These are phyloP conservation scores for Aphaenogaster rudis DNA, from an alignment of 1,140 invertebrate genomes.

Conservation along the genomic window DNA sequence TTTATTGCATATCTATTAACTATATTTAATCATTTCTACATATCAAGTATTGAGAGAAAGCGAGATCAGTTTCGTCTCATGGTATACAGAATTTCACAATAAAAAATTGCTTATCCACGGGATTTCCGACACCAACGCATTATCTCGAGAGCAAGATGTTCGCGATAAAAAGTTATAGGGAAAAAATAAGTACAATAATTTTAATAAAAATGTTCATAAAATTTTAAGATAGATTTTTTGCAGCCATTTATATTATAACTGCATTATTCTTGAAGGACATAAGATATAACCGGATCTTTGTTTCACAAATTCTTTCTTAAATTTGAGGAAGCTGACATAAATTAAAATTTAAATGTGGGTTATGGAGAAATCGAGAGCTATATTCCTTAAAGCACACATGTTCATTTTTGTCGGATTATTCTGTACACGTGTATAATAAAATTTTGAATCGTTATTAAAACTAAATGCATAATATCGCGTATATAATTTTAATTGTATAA, in stretches of 20 bases:
- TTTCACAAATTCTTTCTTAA: constrained; percentile 37
- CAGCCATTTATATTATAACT: constrained; percentile 9
- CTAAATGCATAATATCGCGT: background rate
- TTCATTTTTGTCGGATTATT: background rate
- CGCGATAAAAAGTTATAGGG: constrained; percentile 11
- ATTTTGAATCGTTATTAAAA: constrained; percentile 20
- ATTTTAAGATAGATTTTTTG: constrained; percentile 23
- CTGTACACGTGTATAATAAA: constrained; percentile 12
- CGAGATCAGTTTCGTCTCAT: background rate
- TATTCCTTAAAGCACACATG: background rate
- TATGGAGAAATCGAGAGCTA: background rate
- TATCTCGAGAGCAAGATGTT: background rate
- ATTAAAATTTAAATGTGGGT: background rate
- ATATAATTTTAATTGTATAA: background rate
- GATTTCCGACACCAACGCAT: background rate
- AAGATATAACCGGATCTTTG: constrained; percentile 8
- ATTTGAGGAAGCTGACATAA: background rate
- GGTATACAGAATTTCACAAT: background rate
- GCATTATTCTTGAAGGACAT: background rate
- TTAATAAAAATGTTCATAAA: background rate
- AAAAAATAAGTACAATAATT: constrained; percentile 27
- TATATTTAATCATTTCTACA: constrained; percentile 5
- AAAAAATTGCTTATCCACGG: background rate
- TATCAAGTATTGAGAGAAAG: background rate
- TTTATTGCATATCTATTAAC: background rate